Evolutionary conservation across 2,888 invertebrate species (phyloP).

Genomic region (Cantharis lateralis): DNA sequence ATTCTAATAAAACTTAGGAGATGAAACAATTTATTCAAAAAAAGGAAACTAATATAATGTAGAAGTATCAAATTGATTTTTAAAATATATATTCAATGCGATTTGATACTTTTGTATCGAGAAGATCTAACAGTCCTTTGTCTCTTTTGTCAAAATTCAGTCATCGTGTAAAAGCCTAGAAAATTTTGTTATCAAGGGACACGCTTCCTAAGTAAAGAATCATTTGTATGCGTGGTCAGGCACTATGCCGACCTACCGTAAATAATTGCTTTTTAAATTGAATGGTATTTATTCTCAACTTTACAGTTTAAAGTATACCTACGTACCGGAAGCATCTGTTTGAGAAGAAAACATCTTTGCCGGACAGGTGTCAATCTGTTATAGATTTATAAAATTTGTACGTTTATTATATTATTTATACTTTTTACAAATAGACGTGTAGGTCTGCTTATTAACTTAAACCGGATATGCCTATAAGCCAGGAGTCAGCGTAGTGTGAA

Average conservation of each 20-base stretch:
- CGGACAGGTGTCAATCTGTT: constrained; percentile 12
- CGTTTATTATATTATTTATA: neutral
- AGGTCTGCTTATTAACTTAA: neutral
- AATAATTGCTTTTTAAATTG: constrained; percentile 6
- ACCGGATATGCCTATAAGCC: neutral
- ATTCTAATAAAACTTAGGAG: no score
- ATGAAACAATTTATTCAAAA: no score
- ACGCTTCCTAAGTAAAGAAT: neutral
- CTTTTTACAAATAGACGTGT: neutral
- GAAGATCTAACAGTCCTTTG: neutral
- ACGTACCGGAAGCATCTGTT: constrained; percentile 15
- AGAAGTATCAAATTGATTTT: neutral
- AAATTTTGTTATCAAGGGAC: neutral
- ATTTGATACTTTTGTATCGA: neutral
- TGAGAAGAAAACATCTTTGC: constrained; percentile 5
- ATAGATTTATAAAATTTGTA: neutral
- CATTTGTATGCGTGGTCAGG: constrained; percentile 1
- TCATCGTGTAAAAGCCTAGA: neutral
- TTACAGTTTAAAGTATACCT: neutral
- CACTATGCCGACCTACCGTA: constrained; percentile 2
- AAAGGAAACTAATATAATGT: no score
- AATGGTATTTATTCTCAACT: neutral
- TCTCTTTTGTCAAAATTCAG: neutral
- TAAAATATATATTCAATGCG: neutral
- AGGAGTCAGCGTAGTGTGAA: neutral